Evolutionary conservation across 2,113 vertebrate species (phyloP).

Genomic region (Prolemur simus): DNA sequence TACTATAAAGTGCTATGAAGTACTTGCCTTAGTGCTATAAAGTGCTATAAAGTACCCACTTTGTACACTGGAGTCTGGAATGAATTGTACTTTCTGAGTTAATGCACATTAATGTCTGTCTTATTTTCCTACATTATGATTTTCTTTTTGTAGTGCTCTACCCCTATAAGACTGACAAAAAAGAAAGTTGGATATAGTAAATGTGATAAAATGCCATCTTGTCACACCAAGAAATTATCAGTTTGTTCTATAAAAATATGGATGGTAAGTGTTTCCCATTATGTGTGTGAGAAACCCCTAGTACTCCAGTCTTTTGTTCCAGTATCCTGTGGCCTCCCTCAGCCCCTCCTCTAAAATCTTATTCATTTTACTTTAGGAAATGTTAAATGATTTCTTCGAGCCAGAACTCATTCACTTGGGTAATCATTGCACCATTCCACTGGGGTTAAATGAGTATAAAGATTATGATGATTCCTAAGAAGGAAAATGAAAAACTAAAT

Average conservation of each 20-base stretch:
- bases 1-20: neutral
- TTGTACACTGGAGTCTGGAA: neutral
- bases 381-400: constrained; percentile 46
- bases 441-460: constrained; percentile 51
- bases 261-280: neutral
- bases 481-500: constrained; percentile 61
- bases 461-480: constrained; percentile 59
- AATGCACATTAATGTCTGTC: constrained; percentile 16
- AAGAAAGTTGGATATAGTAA: neutral
- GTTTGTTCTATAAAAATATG: neutral
- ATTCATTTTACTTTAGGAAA: constrained; percentile 39
- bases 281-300: neutral
- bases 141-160: neutral
- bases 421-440: constrained; percentile 37
- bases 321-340: neutral
- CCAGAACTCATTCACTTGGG: constrained; percentile 21
- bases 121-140: constrained; percentile 4
- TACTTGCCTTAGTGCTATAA: neutral
- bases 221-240: neutral
- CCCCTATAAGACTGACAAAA: neutral
- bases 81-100: neutral
- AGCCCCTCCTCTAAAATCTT: neutral
- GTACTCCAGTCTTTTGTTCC: neutral
- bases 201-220: neutral
- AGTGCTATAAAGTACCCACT: neutral